Conservation (phyloP, 2,797 vertebrate genomes). For the Sus cebifrons region DNA sequence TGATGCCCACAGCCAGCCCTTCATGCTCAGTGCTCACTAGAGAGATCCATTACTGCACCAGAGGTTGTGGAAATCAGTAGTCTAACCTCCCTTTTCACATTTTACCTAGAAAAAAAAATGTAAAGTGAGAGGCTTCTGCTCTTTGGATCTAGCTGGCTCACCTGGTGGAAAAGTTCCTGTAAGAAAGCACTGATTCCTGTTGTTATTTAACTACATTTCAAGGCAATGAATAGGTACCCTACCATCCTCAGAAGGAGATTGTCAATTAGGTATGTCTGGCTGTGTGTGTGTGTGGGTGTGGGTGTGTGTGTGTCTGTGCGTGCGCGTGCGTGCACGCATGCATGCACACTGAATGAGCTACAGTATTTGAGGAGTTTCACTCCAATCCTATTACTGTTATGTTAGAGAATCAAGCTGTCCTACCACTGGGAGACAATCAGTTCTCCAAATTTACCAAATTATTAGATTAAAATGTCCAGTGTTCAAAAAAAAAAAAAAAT, state of each 20-base stretch:
- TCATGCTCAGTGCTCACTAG: background rate
- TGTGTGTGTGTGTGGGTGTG: background rate
- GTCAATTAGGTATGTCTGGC: background rate
- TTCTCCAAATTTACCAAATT: background rate
- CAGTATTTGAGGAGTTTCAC: background rate
- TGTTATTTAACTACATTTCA: background rate
- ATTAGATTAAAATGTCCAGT: background rate
- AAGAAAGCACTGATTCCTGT: background rate
- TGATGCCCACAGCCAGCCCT: background rate
- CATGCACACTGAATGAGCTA: background rate
- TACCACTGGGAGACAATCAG: background rate
- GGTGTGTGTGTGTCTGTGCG: background rate
- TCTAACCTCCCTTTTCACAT: background rate
- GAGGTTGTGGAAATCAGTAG: background rate
- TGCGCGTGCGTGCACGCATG: accelerated
- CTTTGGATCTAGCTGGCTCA: background rate
- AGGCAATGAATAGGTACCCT: background rate
- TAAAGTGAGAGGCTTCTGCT: background rate
- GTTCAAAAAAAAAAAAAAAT: background rate
- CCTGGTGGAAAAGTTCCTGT: background rate
- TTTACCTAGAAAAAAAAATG: background rate
- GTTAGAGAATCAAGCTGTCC: background rate
- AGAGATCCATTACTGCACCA: accelerated
- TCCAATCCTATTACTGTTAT: background rate
- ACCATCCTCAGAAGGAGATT: too few species aligned